A percentile compares a stretch with the other conserved stretches of the same genome.
phyloP scores from a whole-genome alignment of 64 coral and sea anemone genomes.

The Montipora capricornis region DNA sequence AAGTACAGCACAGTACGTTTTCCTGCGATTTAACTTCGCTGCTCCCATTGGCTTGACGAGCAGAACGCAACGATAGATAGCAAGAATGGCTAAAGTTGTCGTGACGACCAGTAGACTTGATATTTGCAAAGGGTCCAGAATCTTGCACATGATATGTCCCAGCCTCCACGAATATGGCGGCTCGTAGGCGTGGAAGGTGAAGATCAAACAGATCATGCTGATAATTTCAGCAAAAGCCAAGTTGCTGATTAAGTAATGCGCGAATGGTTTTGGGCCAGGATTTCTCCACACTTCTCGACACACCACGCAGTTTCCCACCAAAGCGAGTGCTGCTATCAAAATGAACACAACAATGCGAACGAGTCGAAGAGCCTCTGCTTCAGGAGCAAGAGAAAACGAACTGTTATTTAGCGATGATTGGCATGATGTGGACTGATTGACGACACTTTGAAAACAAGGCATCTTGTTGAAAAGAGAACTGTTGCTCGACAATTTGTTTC shows the following conservation, averaged over 20 bases:
- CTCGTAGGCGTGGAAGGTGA: slow-evolving; percentile 52
- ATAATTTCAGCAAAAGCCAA: slow-evolving; percentile 23
- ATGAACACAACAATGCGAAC: slow-evolving; percentile 36
- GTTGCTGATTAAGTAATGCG: too few species aligned
- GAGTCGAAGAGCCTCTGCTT: background rate
- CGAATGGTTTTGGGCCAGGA: too few species aligned
- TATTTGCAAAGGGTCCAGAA: slow-evolving; percentile 2
- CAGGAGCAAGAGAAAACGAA: background rate
- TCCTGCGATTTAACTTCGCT: too few species aligned
- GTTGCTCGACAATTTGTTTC: too few species aligned
- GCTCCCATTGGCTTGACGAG: too few species aligned
- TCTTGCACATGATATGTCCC: slow-evolving; percentile 76
- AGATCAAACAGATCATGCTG: slow-evolving; percentile 36
- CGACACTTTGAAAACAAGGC: too few species aligned
- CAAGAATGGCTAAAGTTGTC: too few species aligned
- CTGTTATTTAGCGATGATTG: background rate
- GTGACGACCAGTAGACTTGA: too few species aligned
- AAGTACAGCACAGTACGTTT: slow-evolving; percentile 7
- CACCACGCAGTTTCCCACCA: slow-evolving; percentile 35
- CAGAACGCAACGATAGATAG: too few species aligned
- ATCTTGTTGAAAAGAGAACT: too few species aligned
- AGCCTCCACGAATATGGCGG: slow-evolving; percentile 12
- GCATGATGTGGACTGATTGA: too few species aligned
- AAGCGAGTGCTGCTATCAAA: background rate
- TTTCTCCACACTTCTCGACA: too few species aligned